phyloP scores from a whole-genome alignment of 2,888 invertebrate species.

The Heliconius ethilla region DNA sequence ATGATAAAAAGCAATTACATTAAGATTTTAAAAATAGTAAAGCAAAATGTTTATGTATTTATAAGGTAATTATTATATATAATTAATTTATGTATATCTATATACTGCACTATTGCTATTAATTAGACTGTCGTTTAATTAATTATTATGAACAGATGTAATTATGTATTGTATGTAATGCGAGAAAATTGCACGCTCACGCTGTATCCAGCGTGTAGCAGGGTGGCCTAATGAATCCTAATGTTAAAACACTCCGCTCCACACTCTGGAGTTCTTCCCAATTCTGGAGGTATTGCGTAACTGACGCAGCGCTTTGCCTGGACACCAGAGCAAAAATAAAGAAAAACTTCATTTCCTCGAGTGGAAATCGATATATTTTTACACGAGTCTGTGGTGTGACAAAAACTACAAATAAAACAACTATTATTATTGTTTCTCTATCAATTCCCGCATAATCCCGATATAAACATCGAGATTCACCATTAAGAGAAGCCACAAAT shows the following conservation, averaged over 20 bases:
- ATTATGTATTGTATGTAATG: background rate
- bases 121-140: background rate
- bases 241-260: background rate
- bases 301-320: background rate
- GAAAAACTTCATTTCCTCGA: background rate
- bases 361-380: background rate
- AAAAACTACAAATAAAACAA: too few relatives aligned
- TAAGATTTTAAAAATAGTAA: background rate
- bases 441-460: background rate
- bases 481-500: conserved; percentile 25
- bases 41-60: background rate
- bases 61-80: background rate
- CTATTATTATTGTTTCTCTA: too few relatives aligned
- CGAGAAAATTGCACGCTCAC: background rate
- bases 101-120: background rate
- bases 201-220: background rate
- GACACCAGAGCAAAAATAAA: background rate
- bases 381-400: too few relatives aligned
- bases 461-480: conserved; percentile 3
- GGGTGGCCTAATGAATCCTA: background rate
- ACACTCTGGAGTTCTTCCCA: too few relatives aligned
- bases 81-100: background rate
- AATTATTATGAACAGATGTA: background rate
- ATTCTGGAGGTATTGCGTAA: background rate
- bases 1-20: background rate